These are phyloP conservation scores for Clarias magur DNA, from an alignment of 2,113 vertebrate species.

Conservation along the genomic window DNA sequence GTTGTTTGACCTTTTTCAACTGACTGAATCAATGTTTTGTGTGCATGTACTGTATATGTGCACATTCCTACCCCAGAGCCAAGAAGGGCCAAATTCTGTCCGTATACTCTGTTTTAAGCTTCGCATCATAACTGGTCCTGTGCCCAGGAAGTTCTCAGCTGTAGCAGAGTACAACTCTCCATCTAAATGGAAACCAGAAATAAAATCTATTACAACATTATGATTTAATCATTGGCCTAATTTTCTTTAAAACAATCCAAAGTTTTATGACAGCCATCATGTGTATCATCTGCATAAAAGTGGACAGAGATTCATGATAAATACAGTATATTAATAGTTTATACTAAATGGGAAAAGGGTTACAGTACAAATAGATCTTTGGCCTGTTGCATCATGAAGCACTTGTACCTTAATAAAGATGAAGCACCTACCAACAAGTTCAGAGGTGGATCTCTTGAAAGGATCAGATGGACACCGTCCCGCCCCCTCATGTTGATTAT, in stretches of 20 bases:
- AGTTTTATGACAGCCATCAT: neutral
- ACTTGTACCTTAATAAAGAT: neutral
- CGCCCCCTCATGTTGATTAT: conserved; percentile 67
- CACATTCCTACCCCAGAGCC: conserved; percentile 72
- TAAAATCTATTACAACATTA: neutral
- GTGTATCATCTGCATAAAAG: neutral
- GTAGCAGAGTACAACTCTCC: conserved; percentile 78
- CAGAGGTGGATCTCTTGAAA: conserved; percentile 65
- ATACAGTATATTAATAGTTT: neutral
- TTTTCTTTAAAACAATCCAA: neutral
- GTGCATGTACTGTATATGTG: no score
- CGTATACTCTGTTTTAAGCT: conserved; percentile 64
- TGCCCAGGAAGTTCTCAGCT: conserved; percentile 79
- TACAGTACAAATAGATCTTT: no score
- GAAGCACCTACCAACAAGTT: conserved; percentile 72
- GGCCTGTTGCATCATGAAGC: neutral
- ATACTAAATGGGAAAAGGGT: no score
- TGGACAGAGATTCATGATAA: neutral
- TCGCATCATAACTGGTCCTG: conserved; percentile 70
- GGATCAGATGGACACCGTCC: conserved; percentile 57
- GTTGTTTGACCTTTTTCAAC: neutral
- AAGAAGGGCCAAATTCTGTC: conserved; percentile 73
- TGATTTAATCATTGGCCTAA: neutral
- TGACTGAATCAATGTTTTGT: no score
- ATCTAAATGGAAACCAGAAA: conserved; percentile 58